A percentile compares a stretch with the other conserved stretches of the same genome.
These are phyloP conservation scores for Epizoanthus stellaris DNA, from an alignment of 92 coral and sea anemone species.

Conservation along the genomic window DNA sequence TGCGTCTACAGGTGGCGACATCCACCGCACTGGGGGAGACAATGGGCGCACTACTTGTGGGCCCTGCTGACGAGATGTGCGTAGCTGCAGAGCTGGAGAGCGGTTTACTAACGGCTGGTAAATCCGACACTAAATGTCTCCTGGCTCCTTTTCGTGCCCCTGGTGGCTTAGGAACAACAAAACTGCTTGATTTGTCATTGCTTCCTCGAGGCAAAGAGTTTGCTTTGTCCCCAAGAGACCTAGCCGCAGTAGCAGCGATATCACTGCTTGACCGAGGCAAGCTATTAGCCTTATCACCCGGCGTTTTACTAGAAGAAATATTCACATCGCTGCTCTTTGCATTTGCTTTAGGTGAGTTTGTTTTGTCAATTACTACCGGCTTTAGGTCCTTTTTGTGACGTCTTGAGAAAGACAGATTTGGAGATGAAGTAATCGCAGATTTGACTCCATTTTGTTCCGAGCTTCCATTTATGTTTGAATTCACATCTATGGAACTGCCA, in stretches of 20 bases:
- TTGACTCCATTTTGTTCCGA: constrained; percentile 59
- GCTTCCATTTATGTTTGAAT: constrained; percentile 16
- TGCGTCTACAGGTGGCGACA: constrained; percentile 74
- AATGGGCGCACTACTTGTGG: constrained; percentile 39
- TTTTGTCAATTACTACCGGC: constrained; percentile 32
- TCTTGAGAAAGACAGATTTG: constrained; percentile 25
- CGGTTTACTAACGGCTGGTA: constrained; percentile 63
- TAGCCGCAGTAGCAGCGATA: not conserved
- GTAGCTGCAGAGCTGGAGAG: constrained; percentile 32
- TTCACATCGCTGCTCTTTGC: constrained; percentile 9
- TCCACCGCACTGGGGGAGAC: constrained; percentile 73
- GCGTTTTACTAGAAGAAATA: not conserved
- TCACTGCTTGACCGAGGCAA: constrained; percentile 34
- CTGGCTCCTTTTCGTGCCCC: constrained; percentile 86
- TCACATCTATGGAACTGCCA: constrained; percentile 29
- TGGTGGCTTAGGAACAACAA: constrained; percentile 89
- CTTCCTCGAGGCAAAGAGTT: constrained; percentile 28
- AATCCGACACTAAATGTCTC: constrained; percentile 80
- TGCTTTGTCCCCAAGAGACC: constrained; percentile 48
- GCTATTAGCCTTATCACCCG: constrained; percentile 5
- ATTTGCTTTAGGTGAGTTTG: constrained; percentile 19
- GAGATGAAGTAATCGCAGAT: not conserved
- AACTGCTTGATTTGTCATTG: constrained; percentile 43
- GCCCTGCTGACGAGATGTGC: constrained; percentile 60
- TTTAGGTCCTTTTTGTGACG: constrained; percentile 41